Evolutionary conservation across 2,113 vertebrate genomes (phyloP).

Genomic region (Pachypanchax playfairii): DNA sequence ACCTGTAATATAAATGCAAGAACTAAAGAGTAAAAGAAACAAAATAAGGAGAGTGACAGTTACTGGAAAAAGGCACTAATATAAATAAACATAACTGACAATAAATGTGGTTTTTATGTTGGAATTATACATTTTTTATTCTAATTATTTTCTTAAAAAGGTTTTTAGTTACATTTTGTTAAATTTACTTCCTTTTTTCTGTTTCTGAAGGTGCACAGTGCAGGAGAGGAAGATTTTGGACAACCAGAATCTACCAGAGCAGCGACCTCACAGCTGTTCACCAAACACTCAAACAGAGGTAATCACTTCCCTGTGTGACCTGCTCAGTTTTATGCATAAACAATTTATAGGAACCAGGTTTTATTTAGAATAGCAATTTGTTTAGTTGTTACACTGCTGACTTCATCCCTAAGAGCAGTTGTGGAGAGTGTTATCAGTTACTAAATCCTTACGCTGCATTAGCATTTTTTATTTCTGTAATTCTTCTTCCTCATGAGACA

Average conservation of each 20-base stretch:
- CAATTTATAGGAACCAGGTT: neutral
- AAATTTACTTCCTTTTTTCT: neutral
- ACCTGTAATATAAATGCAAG: neutral
- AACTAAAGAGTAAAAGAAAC: neutral
- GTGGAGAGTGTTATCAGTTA: neutral
- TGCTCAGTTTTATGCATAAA: too few relatives aligned
- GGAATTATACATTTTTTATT: neutral
- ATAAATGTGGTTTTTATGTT: neutral
- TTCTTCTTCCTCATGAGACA: neutral
- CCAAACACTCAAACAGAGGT: constrained; percentile 61
- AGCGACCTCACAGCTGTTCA: constrained; percentile 22
- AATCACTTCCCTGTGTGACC: too few relatives aligned
- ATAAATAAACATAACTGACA: too few relatives aligned
- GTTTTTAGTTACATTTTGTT: neutral
- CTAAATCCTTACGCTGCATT: neutral
- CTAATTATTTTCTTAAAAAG: neutral
- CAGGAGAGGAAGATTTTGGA: constrained; percentile 74
- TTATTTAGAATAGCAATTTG: neutral
- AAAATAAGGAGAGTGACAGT: neutral
- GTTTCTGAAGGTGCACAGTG: constrained; percentile 71
- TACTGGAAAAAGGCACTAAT: too few relatives aligned
- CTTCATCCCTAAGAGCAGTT: neutral
- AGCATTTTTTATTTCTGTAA: neutral
- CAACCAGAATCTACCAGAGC: constrained; percentile 42
- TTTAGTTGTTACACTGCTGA: neutral